phyloP scores from a whole-genome alignment of 2,113 vertebrate genomes.

The Thunnus maccoyii region DNA sequence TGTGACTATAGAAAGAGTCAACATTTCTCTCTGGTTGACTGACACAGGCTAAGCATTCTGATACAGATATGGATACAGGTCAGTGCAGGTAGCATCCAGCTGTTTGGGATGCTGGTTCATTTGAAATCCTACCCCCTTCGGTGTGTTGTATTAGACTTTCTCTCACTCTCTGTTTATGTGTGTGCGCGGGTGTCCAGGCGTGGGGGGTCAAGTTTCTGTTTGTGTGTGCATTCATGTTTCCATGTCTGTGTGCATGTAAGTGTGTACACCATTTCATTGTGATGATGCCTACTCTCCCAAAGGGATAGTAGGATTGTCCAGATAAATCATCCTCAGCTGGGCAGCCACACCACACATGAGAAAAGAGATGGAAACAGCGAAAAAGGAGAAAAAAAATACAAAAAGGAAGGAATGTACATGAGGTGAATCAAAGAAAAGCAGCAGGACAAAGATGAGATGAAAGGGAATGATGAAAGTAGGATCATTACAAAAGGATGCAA shows the following conservation, averaged over 20 bases:
- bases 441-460: conserved; percentile 11
- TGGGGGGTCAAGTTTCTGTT: conserved; percentile 33
- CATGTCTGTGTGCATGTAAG: conserved; percentile 57
- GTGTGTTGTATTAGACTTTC: conserved; percentile 2
- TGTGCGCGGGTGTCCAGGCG: background rate
- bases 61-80: conserved; percentile 53
- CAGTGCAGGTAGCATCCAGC: conserved; percentile 51
- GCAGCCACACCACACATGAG: conserved; percentile 58
- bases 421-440: conserved; percentile 28
- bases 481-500: conserved; percentile 30
- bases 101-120: conserved; percentile 42
- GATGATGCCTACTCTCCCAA: conserved; percentile 64
- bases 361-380: conserved; percentile 8
- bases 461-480: conserved; percentile 30
- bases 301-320: conserved; percentile 71
- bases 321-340: conserved; percentile 75
- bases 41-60: conserved; percentile 50
- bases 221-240: conserved; percentile 49
- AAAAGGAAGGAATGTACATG: conserved; percentile 10
- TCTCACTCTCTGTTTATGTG: background rate
- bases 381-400: conserved; percentile 3
- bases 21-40: conserved; percentile 49
- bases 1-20: conserved; percentile 34
- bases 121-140: conserved; percentile 35
- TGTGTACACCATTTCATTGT: conserved; percentile 51